phyloP scores from a whole-genome alignment of 2,888 invertebrate species.

The Nephrotoma guestfalica region DNA sequence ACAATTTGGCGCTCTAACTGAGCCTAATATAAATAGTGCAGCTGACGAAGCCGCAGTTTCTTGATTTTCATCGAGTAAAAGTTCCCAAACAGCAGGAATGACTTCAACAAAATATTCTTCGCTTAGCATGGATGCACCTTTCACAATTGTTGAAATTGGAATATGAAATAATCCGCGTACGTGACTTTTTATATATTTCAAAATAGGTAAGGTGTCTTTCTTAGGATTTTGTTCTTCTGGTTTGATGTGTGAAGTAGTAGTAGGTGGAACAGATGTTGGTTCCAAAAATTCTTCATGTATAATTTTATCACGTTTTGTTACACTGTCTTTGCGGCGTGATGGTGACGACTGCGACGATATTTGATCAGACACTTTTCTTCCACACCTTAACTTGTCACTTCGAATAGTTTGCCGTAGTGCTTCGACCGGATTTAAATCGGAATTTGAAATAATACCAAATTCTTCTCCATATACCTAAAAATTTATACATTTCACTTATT shows the following conservation, averaged over 20 bases:
- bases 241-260: constrained; percentile 21
- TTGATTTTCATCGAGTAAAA: constrained; percentile 76
- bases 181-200: constrained; percentile 67
- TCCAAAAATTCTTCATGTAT: constrained; percentile 25
- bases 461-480: constrained; percentile 70
- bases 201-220: constrained; percentile 50
- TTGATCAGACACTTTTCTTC: constrained; percentile 67
- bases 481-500: background rate
- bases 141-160: constrained; percentile 70
- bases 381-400: constrained; percentile 29
- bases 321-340: constrained; percentile 60
- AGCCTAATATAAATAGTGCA: constrained; percentile 80
- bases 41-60: constrained; percentile 75
- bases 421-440: constrained; percentile 35
- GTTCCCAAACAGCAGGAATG: constrained; percentile 88
- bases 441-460: constrained; percentile 49
- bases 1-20: constrained; percentile 81
- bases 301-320: constrained; percentile 45
- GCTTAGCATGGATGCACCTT: constrained; percentile 76
- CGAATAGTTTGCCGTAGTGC: constrained; percentile 30
- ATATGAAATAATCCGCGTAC: constrained; percentile 82
- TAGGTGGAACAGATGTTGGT: constrained; percentile 26
- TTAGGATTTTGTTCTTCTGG: constrained; percentile 33
- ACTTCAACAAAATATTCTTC: constrained; percentile 81
- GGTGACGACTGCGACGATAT: constrained; percentile 66